phyloP scores from a whole-genome alignment of 2,888 invertebrate genomes.

The Altica lythri region DNA sequence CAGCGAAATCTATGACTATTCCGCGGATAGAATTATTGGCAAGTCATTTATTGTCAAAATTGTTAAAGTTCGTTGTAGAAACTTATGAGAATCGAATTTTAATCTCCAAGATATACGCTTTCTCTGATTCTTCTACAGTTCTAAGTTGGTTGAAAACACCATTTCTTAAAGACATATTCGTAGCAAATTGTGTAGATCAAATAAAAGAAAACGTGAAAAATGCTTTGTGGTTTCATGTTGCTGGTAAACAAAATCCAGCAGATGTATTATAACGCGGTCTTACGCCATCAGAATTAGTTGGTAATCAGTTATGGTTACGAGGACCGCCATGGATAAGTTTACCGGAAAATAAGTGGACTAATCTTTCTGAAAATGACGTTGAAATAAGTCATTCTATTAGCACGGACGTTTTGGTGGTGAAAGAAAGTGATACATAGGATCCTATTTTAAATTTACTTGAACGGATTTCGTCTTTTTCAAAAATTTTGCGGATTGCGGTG shows the following conservation, averaged over 20 bases:
- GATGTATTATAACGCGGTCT: constrained; percentile 5
- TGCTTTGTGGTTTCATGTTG: not conserved
- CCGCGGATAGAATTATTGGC: constrained; percentile 7
- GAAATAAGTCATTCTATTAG: not conserved
- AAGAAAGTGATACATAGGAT: not conserved
- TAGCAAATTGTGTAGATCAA: constrained; percentile 8
- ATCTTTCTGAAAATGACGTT: not conserved
- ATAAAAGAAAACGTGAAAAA: constrained; percentile 1
- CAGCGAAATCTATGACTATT: constrained; percentile 4
- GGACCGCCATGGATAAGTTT: constrained; percentile 13
- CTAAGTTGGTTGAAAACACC: constrained; percentile 6
- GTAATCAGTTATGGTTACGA: not conserved
- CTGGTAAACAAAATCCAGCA: constrained; percentile 2
- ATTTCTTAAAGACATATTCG: constrained; percentile 3
- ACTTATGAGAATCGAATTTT: not conserved
- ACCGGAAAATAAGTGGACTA: not conserved
- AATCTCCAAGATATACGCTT: constrained; percentile 9
- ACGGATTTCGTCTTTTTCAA: too few relatives aligned
- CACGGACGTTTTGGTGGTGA: not conserved
- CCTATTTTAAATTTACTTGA: not conserved
- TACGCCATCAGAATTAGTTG: not conserved
- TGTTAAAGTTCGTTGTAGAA: not conserved
- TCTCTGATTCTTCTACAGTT: constrained; percentile 16
- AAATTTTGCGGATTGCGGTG: too few relatives aligned
- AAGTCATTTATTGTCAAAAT: not conserved